phyloP scores from a whole-genome alignment of 2,113 vertebrate species.

The Crypturellus undulatus region DNA sequence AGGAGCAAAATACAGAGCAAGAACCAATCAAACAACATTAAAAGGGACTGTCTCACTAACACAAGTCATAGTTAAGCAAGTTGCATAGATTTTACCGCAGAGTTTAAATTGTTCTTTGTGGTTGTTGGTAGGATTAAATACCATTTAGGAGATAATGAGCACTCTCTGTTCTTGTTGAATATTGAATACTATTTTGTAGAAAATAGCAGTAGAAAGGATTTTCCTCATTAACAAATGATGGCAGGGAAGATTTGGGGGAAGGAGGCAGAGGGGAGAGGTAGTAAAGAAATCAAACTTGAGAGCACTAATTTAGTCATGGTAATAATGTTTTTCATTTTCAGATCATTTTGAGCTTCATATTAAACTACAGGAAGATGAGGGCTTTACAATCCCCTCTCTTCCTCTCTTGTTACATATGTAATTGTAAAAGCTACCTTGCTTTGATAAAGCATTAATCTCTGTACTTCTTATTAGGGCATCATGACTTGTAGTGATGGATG shows the following conservation, averaged over 20 bases:
- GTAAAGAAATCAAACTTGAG: conserved; percentile 25
- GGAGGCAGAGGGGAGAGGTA: not conserved
- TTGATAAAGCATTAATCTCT: conserved; percentile 64
- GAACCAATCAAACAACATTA: not conserved
- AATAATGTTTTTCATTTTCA: conserved; percentile 54
- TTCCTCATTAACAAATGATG: not conserved
- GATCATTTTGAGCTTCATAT: conserved; percentile 14
- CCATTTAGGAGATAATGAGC: not conserved
- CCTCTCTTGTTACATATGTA: conserved; percentile 41
- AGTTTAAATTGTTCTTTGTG: not conserved
- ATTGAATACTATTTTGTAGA: not conserved
- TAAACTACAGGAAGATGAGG: conserved; percentile 42
- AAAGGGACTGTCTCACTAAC: not conserved
- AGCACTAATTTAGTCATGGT: conserved; percentile 45
- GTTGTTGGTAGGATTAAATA: not conserved
- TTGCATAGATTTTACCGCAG: not conserved
- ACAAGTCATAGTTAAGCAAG: not conserved
- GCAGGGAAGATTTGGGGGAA: not conserved
- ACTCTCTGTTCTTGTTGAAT: conserved; percentile 21
- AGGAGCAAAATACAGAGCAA: not conserved
- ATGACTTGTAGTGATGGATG: not conserved
- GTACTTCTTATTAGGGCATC: conserved; percentile 18
- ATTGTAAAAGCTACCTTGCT: conserved; percentile 27
- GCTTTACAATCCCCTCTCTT: conserved; percentile 6
- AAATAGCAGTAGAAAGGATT: conserved; percentile 47